Base-by-base conservation (phyloP, 2,888 invertebrate species). In the Heterodera filipjevi region DNA sequence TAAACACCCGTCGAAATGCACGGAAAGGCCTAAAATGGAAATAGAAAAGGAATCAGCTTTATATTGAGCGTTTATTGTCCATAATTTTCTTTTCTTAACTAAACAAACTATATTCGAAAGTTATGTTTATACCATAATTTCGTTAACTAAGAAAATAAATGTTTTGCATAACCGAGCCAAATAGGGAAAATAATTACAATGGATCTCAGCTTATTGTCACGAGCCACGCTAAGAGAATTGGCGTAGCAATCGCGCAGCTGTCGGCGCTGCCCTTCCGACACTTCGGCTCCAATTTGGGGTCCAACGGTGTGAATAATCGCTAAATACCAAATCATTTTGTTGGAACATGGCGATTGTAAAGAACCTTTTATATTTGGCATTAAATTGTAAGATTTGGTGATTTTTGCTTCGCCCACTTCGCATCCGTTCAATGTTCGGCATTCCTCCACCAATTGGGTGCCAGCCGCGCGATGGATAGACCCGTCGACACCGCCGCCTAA, bases 241-340 rank as follows among this genome's bases (percentile, higher is more conserved):
- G 91, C 90, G 88, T 95, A 95, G 89, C 94, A 94, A 0, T 92
- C 91, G 78, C 91, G 89, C 10, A 95, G 91, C 71, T 92, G 90
- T 0, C 91, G 90, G 8, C 92, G 92, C 3, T 93, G 92, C 82
- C 93, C 93, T 70, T 94, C 93, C 87, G 71, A 74, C 5, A 86
- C 80, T 19, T 44, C 53, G 16, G 59, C 27, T 30, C 30, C 22
- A 33, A 83, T 73, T 30, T 92, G 92, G 1, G 95, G 95, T 0
- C 95, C 95, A 22, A 95, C 95, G 16, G 95, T 95, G 89, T 95
- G 95, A 83, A 95, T 94, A 0, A 95, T 92, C 91, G 94, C 95
- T 95, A 91, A 64, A 92, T 92, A 81, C 81, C 1, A 33, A 0
- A 12, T 10, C 39, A 12, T 10, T 39, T 39, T 39, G 39, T 39